Percentiles rank a stretch among this genome's conserved stretches.
Evolutionary conservation across 2,113 vertebrate genomes (phyloP).

Genomic region (Pseudois nayaur): DNA sequence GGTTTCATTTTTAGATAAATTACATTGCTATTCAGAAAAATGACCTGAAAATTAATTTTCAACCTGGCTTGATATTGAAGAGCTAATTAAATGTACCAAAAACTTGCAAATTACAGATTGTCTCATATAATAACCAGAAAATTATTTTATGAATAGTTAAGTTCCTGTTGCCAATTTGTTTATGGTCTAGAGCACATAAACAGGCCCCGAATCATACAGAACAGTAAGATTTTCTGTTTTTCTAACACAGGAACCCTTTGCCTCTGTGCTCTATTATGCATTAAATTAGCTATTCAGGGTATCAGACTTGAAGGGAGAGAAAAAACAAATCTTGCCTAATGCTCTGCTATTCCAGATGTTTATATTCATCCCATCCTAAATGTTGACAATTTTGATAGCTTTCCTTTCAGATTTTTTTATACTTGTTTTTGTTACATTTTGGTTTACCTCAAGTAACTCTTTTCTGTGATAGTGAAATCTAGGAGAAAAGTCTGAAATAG

Average conservation of each 20-base stretch:
- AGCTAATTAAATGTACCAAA: not conserved
- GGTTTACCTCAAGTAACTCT: not conserved
- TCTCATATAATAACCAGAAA: not conserved
- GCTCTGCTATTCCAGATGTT: not conserved
- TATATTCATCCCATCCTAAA: not conserved
- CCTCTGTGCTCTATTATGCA: not conserved
- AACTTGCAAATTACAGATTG: not conserved
- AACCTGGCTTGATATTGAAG: constrained; percentile 7
- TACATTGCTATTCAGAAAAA: constrained; percentile 20
- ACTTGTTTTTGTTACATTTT: constrained; percentile 9
- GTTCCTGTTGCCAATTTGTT: not conserved
- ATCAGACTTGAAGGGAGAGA: not conserved
- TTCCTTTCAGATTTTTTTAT: not conserved
- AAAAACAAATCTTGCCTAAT: not conserved
- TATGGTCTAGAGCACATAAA: not conserved
- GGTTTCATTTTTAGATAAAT: constrained; percentile 2
- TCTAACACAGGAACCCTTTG: not conserved
- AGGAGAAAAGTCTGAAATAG: constrained; percentile 4
- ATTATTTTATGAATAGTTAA: not conserved
- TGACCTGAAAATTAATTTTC: constrained; percentile 21
- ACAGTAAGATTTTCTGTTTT: not conserved
- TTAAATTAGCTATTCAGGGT: not conserved
- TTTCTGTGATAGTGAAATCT: not conserved
- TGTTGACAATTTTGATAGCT: not conserved
- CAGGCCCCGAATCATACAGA: not conserved